These are phyloP conservation scores for Stichodactyla helianthus DNA, from an alignment of 64 coral and sea anemone species.

Conservation along the genomic window DNA sequence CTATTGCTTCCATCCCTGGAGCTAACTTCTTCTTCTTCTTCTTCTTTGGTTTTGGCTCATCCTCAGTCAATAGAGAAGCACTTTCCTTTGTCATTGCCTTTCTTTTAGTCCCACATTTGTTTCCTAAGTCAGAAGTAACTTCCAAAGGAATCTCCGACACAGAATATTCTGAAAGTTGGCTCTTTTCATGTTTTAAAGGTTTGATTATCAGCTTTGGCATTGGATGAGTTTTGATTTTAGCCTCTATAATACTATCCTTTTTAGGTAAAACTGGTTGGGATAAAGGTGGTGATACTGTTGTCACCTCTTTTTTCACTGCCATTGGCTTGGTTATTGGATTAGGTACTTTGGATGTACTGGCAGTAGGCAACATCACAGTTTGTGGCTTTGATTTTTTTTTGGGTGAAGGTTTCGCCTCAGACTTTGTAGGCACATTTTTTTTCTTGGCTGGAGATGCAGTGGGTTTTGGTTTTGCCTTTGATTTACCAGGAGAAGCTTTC, in stretches of 20 bases:
- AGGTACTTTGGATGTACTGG: not conserved
- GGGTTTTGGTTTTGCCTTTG: conserved; percentile 43
- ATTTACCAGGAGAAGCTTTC: conserved; percentile 18
- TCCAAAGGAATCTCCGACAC: conserved; percentile 53
- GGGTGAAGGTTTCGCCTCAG: conserved; percentile 14
- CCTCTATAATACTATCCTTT: not conserved
- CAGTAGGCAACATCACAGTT: not conserved
- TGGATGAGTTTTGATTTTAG: not conserved
- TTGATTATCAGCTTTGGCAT: conserved; percentile 91
- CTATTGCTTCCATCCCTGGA: not conserved
- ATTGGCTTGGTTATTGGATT: not conserved
- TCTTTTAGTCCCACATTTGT: conserved; percentile 14
- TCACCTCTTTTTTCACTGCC: conserved; percentile 2
- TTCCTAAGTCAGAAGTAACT: not conserved
- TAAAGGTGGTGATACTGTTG: not conserved
- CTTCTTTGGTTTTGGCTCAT: conserved; percentile 44
- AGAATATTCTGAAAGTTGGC: conserved; percentile 46
- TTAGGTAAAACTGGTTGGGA: not conserved
- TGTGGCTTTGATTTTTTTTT: not conserved
- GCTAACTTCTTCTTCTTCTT: conserved; percentile 61
- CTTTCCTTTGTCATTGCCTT: conserved; percentile 10
- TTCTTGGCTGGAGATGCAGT: not conserved
- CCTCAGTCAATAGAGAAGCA: not conserved
- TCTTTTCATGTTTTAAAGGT: conserved; percentile 59
- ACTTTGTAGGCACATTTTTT: conserved; percentile 42